Evolutionary conservation across 2,113 vertebrate genomes (phyloP).

Genomic region (Chrysochloris asiatica): DNA sequence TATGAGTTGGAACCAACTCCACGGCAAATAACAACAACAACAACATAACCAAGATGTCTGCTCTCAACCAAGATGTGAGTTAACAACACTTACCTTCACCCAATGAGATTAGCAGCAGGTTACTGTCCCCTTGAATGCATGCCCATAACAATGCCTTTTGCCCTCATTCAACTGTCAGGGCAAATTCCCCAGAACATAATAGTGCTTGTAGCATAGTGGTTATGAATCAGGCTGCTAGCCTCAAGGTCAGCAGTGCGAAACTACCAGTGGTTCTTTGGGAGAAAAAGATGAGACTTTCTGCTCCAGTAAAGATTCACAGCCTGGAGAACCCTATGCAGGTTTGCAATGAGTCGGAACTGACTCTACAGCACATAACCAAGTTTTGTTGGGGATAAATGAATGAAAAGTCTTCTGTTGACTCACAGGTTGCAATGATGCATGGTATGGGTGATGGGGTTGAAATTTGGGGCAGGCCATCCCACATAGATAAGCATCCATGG

Average conservation of each 20-base stretch:
- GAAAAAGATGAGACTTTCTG: too few relatives aligned
- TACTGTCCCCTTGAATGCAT: background rate
- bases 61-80: background rate
- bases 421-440: background rate
- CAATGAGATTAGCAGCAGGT: background rate
- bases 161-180: background rate
- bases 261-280: too few relatives aligned
- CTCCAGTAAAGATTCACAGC: too few relatives aligned
- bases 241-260: too few relatives aligned
- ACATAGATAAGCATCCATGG: background rate
- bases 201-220: background rate
- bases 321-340: too few relatives aligned
- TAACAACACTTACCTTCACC: background rate
- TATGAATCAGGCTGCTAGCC: too few relatives aligned
- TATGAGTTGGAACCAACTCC: too few relatives aligned
- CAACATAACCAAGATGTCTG: background rate
- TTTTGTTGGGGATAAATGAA: background rate
- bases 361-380: too few relatives aligned
- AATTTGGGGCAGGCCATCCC: background rate
- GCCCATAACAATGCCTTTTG: background rate
- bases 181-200: background rate
- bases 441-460: background rate
- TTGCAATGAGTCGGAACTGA: too few relatives aligned
- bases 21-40: too few relatives aligned
- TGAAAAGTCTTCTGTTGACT: background rate